Conservation (phyloP, 2,113 vertebrate genomes). For the Charadrius vociferus region DNA sequence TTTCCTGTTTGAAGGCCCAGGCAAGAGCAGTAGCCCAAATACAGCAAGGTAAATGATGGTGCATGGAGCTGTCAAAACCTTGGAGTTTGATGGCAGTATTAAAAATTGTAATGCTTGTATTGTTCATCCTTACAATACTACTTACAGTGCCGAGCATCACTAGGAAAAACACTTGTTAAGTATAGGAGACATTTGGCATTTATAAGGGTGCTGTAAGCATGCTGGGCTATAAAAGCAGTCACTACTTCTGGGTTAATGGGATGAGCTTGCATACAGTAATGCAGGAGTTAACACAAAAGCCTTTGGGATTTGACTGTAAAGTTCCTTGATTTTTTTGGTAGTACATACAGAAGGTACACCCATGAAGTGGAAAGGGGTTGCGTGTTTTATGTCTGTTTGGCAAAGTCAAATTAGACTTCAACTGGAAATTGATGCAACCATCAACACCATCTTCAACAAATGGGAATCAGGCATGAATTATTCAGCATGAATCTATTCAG, state of each 20-base stretch:
- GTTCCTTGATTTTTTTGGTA: background rate
- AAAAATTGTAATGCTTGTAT: background rate
- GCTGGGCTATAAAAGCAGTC: background rate
- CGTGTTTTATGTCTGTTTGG: background rate
- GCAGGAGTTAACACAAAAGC: background rate
- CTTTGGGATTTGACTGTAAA: background rate
- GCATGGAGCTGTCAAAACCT: background rate
- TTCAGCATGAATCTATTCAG: conserved; percentile 13
- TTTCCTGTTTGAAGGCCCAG: background rate
- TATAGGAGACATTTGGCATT: background rate
- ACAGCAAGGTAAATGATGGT: background rate
- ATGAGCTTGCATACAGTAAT: background rate
- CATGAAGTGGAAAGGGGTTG: background rate
- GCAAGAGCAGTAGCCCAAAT: background rate
- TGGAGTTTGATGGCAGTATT: background rate
- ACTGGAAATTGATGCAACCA: background rate
- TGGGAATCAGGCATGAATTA: background rate
- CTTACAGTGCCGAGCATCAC: background rate
- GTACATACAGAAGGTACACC: background rate
- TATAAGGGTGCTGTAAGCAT: background rate
- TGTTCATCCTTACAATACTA: background rate
- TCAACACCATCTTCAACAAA: background rate
- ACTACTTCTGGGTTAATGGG: background rate
- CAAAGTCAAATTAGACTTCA: background rate
- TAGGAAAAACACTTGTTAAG: background rate